These are phyloP conservation scores for Anguilla japonica DNA, from an alignment of 2,113 vertebrate genomes.

Conservation along the genomic window DNA sequence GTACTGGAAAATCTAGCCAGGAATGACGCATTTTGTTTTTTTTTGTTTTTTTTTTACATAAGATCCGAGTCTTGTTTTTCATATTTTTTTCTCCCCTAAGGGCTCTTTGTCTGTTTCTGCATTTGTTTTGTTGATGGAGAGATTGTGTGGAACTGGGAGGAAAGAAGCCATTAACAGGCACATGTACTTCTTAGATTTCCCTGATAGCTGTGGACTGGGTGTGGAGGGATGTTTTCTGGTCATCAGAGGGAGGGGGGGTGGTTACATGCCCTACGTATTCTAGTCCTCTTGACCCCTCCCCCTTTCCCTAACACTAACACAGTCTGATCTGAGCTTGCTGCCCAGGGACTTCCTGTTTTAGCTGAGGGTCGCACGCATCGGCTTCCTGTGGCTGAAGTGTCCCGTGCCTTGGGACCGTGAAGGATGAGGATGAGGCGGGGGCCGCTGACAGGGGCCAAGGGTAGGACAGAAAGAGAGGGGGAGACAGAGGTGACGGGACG, in stretches of 20 bases:
- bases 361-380: not conserved
- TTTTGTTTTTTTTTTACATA: not conserved
- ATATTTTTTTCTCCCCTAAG: not conserved
- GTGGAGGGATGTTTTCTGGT: not conserved
- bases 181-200: slow-evolving; percentile 22
- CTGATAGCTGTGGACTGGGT: slow-evolving; percentile 16
- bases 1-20: not conserved
- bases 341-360: slow-evolving; percentile 40
- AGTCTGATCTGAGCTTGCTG: not conserved
- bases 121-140: not conserved
- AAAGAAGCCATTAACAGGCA: slow-evolving; percentile 22
- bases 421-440: not conserved
- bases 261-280: not conserved
- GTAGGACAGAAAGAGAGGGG: not conserved
- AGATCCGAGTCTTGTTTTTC: not conserved
- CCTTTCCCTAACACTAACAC: not conserved
- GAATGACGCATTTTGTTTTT: not conserved
- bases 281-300: not conserved
- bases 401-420: not conserved
- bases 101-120: not conserved
- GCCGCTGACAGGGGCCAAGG: not conserved
- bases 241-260: not conserved
- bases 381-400: slow-evolving; percentile 36
- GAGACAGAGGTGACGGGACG: not conserved
- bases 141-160: slow-evolving; percentile 1